Evolutionary conservation across 2,797 vertebrate genomes (phyloP), one percentile per base, ranked within the genome.

Genomic region (Propithecus perrieri): DNA sequence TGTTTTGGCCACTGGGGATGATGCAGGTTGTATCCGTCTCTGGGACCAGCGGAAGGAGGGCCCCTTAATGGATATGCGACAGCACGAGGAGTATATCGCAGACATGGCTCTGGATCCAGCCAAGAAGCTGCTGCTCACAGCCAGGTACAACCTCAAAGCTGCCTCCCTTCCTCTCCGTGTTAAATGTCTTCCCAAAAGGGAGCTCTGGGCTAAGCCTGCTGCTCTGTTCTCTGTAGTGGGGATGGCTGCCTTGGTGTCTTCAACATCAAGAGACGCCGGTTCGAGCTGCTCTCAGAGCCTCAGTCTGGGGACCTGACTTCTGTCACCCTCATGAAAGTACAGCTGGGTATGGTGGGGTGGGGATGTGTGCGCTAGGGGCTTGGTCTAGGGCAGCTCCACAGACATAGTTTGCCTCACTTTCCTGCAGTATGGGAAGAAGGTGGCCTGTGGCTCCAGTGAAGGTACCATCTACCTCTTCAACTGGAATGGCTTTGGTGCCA

Each of bases 381-480:
- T 55, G 20, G 11, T 78, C n/a, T 94, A 30, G 89, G 50, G 46
- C 74, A 24, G 67, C n/a, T 59, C 28, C 41, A 78, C 30, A 91
- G 53, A 79, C 38, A 48, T 6, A 5, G 18, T 53, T 76, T 96
- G 12, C 18, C 33, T 11, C 46, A 3, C 78, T 71, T 65, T 22
- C 5, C 2, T 89, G 63, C 85, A 99, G 99, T 98, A 98, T 15
- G 99, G 99, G 0, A 99, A 95, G 97, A 99, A 99, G 97, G 99
- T 99, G 89, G 99, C 98, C 0, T 99, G 99, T 69, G 99, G 99
- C 88, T 99, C 99, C 97, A 99, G 99, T 0, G 99, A 99, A 89
- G 99, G 99, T 1, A 99, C 99, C n/a, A 91, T 99, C 95, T 99
- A 99, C 98, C 99, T 99, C 98, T 99, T 99, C 98, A 99, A 99